Base-by-base conservation (phyloP, 1,140 invertebrate genomes). In the Latrodectus geometricus region DNA sequence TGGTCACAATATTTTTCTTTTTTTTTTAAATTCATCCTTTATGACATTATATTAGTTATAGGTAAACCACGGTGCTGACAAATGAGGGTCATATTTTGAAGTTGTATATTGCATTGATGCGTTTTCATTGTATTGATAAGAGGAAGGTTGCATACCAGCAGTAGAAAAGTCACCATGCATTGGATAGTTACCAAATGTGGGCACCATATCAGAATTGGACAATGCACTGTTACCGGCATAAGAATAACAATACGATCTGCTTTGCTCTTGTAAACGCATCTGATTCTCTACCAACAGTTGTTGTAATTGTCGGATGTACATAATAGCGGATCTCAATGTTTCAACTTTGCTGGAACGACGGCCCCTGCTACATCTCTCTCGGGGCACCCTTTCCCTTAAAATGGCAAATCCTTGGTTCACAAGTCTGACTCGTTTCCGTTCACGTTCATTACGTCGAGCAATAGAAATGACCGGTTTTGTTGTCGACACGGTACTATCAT, bases 301-400 rank as follows among this genome's bases (percentile, higher is more conserved):
- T 90, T 97, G 95, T 23, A 98, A 92, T 72, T 95, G 95, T 89
- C 95, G 92, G 88, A 98, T 98, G 90, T 98, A 98, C 89, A 97
- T 96, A 0, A 98, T 96, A 9, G 97, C 97, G 93, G 97, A 96
- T 87, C 96, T 93, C 54, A 98, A 90, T 0, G 97, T 98, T 91
- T 98, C 97, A n/a, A 98, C 97, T 92, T 98, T 98, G 88, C 96
- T 97, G 14, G 97, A 91, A 90, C 97, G 96, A 17, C 82, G 54
- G 8, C 82, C 82, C 90, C 97, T 97, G 85, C 92, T 79, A 94
- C 95, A 88, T 94, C 94, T 94, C 85, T 94, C 92, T 9, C 89
- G 88, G 0, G 96, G 96, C 87, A 97, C 96, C 89, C 96, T 95
- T 86, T 96, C 94, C n/a, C 96, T 92, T 0, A 97, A 90, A 12